Evolutionary conservation across 2,888 invertebrate genomes (phyloP), one percentile per base, ranked within the genome.

Genomic region (Lysandra bellargus): DNA sequence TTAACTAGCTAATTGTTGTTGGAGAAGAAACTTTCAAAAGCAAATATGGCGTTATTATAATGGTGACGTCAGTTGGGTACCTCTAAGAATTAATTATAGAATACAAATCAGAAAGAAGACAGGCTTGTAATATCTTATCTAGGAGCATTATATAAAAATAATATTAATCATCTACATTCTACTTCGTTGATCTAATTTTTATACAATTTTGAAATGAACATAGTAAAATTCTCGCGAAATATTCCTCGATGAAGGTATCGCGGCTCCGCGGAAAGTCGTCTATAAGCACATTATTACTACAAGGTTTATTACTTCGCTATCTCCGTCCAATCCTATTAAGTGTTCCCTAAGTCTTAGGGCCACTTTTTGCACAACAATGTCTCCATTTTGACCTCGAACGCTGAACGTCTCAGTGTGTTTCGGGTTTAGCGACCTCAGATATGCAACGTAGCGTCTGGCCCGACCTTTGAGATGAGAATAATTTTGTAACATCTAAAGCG

Each of bases 281-380:
- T 89, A 91, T 93, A 94, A 93, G 93, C 91, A 93, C 92, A 92
- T 93, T 94, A 93, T 86, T 5, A 83, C 91, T 92, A 94, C 93
- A 92, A 92, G 92, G 90, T 92, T 93, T 93, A 92, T 93, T 92
- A 93, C 93, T 93, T 87, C 86, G 89, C 92, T 90, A 90, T 92
- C 92, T 90, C 91, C 90, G 90, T 92, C 91, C 92, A 92, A 94
- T 94, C 93, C 92, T 92, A 92, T 94, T 94, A 93, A 90, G 90
- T 88, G 90, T 89, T 90, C 87, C 88, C 90, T 90, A 87, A 88
- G 88, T 89, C 89, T 91, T 90, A 91, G 89, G 88, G 90, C 91
- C 89, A 90, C 93, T 93, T 92, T 92, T 90, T 87, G 44, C 89
- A 90, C 89, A 91, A 90, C 90, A 90, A 92, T 90, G 92, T 90